These are phyloP conservation scores for Ctenopoma multispine DNA, from an alignment of 2,797 vertebrate genomes.

Conservation along the genomic window DNA sequence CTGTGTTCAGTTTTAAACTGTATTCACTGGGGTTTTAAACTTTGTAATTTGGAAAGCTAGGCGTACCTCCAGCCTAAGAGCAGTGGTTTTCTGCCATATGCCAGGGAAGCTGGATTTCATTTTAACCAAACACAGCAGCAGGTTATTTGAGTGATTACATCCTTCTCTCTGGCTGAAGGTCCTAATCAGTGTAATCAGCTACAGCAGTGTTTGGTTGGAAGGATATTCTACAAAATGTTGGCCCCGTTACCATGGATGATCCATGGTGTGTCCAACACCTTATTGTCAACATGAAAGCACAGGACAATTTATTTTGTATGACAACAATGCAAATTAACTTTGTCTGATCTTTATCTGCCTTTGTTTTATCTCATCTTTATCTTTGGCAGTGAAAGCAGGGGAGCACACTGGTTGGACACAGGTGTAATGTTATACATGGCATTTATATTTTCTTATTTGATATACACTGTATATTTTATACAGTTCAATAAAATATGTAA, in stretches of 20 bases:
- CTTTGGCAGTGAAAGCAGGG: neutral
- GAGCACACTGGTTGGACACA: neutral
- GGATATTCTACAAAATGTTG: conserved; percentile 29
- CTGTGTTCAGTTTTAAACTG: neutral
- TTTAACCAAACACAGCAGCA: conserved; percentile 48
- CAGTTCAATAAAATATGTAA: neutral
- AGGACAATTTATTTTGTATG: neutral
- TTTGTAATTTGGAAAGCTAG: conserved; percentile 18
- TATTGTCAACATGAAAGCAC: neutral
- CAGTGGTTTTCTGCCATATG: conserved; percentile 38
- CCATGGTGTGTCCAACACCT: neutral
- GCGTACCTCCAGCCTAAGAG: neutral
- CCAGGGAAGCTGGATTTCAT: conserved; percentile 30
- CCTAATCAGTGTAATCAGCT: conserved; percentile 56
- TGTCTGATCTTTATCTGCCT: neutral
- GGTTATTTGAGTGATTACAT: conserved; percentile 56
- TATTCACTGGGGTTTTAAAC: neutral
- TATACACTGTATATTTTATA: neutral
- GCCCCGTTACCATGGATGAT: conserved; percentile 16
- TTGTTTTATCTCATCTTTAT: neutral
- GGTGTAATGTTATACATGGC: neutral
- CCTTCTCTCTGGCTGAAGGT: conserved; percentile 44
- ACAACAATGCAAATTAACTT: neutral
- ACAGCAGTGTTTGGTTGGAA: conserved; percentile 35
- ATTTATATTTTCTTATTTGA: neutral